Evolutionary conservation across 2,113 vertebrate genomes (phyloP).

Genomic region (Saccopteryx bilineata): DNA sequence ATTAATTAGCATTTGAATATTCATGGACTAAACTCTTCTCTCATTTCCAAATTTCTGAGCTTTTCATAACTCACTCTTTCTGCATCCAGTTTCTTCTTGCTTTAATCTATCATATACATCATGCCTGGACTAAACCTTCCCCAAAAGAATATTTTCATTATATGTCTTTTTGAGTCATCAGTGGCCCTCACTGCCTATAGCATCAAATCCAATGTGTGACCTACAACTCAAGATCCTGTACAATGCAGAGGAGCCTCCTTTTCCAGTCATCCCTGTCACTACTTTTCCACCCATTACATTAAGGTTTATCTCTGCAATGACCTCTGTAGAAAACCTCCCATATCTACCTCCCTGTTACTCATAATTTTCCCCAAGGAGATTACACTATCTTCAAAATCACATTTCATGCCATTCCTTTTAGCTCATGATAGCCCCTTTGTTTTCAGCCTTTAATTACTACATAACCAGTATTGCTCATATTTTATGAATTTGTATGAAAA

Average conservation of each 20-base stretch:
- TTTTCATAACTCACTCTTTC: constrained; percentile 37
- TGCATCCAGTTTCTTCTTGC: constrained; percentile 39
- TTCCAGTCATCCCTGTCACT: background rate
- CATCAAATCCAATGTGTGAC: constrained; percentile 1
- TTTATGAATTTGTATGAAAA: constrained; percentile 57
- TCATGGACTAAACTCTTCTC: constrained; percentile 51
- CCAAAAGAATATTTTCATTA: background rate
- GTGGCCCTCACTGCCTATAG: background rate
- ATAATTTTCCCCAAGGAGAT: constrained; percentile 23
- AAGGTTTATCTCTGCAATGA: background rate
- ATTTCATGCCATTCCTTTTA: constrained; percentile 46
- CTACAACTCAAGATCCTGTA: background rate
- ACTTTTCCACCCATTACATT: background rate
- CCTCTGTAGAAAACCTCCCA: background rate
- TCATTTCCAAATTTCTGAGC: constrained; percentile 57
- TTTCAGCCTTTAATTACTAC: constrained; percentile 48
- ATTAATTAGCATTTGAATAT: constrained; percentile 62
- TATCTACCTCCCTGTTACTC: background rate
- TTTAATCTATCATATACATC: background rate
- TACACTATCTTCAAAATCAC: background rate
- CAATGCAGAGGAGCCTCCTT: background rate
- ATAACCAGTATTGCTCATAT: constrained; percentile 19
- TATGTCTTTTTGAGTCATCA: background rate
- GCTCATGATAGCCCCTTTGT: background rate
- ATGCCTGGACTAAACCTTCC: background rate